These are phyloP conservation scores for Eupristina koningsbergeri DNA, from an alignment of 1,140 invertebrate genomes.

Conservation along the genomic window DNA sequence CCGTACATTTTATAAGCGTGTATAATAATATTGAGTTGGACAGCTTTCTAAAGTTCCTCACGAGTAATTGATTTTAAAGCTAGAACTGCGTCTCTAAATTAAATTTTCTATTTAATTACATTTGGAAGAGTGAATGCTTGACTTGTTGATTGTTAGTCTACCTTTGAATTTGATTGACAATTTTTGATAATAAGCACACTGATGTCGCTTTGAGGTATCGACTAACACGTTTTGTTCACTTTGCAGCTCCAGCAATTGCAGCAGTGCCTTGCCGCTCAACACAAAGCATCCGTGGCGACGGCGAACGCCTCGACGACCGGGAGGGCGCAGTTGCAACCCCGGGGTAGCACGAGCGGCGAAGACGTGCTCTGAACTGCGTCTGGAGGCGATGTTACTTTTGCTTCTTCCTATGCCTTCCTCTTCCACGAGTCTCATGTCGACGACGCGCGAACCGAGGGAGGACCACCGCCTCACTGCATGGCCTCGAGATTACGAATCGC, in stretches of 20 bases:
- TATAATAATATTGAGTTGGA: too few relatives aligned
- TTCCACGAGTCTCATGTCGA: not conserved
- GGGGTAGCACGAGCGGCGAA: slow-evolving; percentile 41
- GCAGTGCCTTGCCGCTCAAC: slow-evolving; percentile 69
- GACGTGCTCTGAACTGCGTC: slow-evolving; percentile 44
- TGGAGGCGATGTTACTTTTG: not conserved
- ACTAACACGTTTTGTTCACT: not conserved
- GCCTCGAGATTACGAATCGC: slow-evolving; percentile 47
- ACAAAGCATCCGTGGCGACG: slow-evolving; percentile 67
- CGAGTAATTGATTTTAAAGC: too few relatives aligned
- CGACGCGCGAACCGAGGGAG: not conserved
- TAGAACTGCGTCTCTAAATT: too few relatives aligned
- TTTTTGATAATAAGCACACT: too few relatives aligned
- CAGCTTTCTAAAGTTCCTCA: too few relatives aligned
- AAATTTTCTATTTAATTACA: too few relatives aligned
- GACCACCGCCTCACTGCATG: slow-evolving; percentile 27
- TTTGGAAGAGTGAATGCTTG: too few relatives aligned
- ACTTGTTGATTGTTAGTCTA: too few relatives aligned
- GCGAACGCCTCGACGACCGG: slow-evolving; percentile 60
- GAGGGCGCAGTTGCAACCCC: slow-evolving; percentile 68
- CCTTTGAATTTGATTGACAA: too few relatives aligned
- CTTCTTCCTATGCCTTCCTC: not conserved
- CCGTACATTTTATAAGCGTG: too few relatives aligned
- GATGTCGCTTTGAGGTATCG: too few relatives aligned
- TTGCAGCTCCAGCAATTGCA: slow-evolving; percentile 71